Evolutionary conservation across 1,140 invertebrate species (phyloP).

Genomic region (Gyrodactylus salaris): DNA sequence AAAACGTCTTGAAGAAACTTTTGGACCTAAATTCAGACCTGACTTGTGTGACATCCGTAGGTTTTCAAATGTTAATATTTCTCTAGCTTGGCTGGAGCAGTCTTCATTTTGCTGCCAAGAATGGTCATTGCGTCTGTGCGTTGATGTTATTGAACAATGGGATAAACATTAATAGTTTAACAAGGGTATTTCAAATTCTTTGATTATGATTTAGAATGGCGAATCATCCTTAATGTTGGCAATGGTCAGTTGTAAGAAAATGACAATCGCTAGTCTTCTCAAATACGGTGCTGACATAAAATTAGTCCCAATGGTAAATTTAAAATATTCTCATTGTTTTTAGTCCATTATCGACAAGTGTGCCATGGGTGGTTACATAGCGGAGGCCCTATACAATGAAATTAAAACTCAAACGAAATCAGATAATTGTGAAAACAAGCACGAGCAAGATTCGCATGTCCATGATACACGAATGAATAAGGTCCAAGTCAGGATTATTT

Average conservation of each 20-base stretch:
- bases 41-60: background rate
- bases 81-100: background rate
- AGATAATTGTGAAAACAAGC: no score
- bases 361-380: background rate
- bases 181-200: no score
- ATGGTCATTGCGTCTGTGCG: background rate
- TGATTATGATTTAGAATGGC: no score
- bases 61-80: background rate
- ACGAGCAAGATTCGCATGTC: no score
- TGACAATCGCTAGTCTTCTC: background rate
- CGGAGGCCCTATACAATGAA: background rate
- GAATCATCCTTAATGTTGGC: background rate
- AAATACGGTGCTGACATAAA: background rate
- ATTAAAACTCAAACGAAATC: no score
- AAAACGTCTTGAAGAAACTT: background rate
- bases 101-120: background rate
- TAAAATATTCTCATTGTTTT: background rate
- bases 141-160: background rate
- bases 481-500: no score
- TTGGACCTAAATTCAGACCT: background rate
- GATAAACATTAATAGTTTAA: background rate
- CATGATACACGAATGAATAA: no score
- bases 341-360: background rate
- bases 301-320: background rate
- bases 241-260: background rate